Percentiles rank a stretch among this genome's conserved stretches.
These are phyloP conservation scores for Holothuria scabra DNA, from an alignment of 53 echinoderm and acorn worm species.

Conservation along the genomic window DNA sequence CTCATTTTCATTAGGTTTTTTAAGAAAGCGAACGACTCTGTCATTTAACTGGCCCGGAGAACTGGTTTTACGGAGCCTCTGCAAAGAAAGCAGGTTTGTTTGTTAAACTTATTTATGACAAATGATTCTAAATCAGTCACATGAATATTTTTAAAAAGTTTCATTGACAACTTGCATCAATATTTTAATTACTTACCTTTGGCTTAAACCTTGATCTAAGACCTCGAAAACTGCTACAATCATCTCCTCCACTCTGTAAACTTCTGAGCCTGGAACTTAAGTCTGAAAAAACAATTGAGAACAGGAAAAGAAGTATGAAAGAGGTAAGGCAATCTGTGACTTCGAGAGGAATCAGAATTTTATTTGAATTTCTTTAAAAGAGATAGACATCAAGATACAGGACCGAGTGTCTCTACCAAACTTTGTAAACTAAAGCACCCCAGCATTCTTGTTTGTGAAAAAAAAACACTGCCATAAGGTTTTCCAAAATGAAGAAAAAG, in stretches of 20 bases:
- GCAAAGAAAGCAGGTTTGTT: slow-evolving; percentile 6
- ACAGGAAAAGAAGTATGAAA: not conserved
- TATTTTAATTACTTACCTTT: not conserved
- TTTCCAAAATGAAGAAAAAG: no score
- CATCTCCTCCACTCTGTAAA: slow-evolving; percentile 22
- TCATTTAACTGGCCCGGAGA: slow-evolving; percentile 72
- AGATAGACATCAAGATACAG: no score
- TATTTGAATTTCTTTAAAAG: no score
- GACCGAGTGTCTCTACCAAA: no score
- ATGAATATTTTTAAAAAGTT: no score
- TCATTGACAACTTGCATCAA: not conserved
- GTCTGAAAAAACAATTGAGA: not conserved
- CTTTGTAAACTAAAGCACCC: no score
- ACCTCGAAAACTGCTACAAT: slow-evolving; percentile 16
- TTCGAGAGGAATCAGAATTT: no score
- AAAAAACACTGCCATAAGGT: no score
- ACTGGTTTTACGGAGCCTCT: slow-evolving; percentile 75
- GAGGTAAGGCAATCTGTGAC: no score
- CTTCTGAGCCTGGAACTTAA: slow-evolving; percentile 31
- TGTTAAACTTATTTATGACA: no score
- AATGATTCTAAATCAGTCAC: no score
- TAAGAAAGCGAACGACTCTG: slow-evolving; percentile 82
- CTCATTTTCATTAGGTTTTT: slow-evolving; percentile 88
- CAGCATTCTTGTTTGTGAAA: no score
- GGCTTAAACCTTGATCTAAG: slow-evolving; percentile 26